Evolutionary conservation across 2,797 vertebrate species (phyloP), one percentile per base, ranked within the genome.

Genomic region (Carapus acus): DNA sequence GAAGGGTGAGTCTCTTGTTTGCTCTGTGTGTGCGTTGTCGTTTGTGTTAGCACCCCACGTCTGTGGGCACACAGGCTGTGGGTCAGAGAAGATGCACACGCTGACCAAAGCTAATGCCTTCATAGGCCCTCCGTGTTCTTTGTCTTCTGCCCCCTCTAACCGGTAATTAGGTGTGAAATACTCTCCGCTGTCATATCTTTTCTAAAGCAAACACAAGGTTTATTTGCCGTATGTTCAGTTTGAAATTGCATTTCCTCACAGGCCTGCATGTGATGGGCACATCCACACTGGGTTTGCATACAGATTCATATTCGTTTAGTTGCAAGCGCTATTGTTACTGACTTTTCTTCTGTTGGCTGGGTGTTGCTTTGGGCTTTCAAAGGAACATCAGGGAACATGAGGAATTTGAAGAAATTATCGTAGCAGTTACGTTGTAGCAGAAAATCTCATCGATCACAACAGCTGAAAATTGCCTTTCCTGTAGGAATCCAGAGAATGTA

Each of bases 1-100:
- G 96, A 99, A 82, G 87, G 82, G 95, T 98, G 86, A 83, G 82
- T 67, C 17, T 15, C 14, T 18, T 14, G n/a, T 13, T 18, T 14
- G n/a, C n/a, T 31, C 23, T 43, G 20, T 36, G 8, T 6, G 7
- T 18, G 6, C n/a, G 6, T 36, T 15, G 14, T 36, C 27, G n/a
- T 46, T 51, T 13, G 38, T 2, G 29, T 16, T 23, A 22, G n/a
- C 19, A 16, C 36, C 8, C 46, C 37, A 12, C 3, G 7, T 52
- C 6, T 33, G 15, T 23, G 37, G 15, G 17, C 2, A 18, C 37
- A 48, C 24, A 46, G 13, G 38, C 46, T 39, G 37, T 6, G 51
- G 29, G 47, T 33, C 53, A 50, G 9, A 15, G 46, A 57, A 45
- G 49, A 50, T 7, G n/a, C 21, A 24, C 37, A 29, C 2, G 22